Conservation (phyloP, 2,888 invertebrate genomes). For the Enoplolaimus lenunculus region DNA sequence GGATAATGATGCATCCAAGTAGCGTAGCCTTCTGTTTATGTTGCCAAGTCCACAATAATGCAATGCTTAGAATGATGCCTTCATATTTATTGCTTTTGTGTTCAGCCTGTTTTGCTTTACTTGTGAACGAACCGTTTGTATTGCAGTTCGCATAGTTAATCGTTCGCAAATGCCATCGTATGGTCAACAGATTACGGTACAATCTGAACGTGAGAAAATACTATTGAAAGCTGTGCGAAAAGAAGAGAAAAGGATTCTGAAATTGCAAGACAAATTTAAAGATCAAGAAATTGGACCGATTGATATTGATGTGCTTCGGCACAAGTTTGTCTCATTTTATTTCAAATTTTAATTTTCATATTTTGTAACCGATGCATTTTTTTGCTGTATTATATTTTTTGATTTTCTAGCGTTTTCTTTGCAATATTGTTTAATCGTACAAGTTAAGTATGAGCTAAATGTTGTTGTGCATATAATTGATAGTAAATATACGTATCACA, state of each 20-base stretch:
- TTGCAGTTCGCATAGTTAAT: not conserved
- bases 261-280: slow-evolving; percentile 29
- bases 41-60: too few species aligned
- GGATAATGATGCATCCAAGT: too few species aligned
- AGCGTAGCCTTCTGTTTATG: too few species aligned
- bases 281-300: slow-evolving; percentile 13
- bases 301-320: slow-evolving; percentile 28
- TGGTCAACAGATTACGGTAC: slow-evolving; percentile 42
- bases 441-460: too few species aligned
- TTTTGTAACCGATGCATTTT: too few species aligned
- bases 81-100: too few species aligned
- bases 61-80: too few species aligned
- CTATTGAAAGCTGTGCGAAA: slow-evolving; percentile 59
- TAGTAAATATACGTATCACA: too few species aligned
- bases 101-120: too few species aligned
- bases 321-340: slow-evolving; percentile 24
- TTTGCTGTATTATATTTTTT: not conserved
- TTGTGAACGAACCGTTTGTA: too few species aligned
- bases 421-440: slow-evolving; percentile 25
- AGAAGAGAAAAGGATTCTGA: slow-evolving; percentile 60
- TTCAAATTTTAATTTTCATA: too few species aligned
- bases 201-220: slow-evolving; percentile 66
- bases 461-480: too few species aligned
- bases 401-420: not conserved
- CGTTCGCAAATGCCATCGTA: slow-evolving; percentile 23